Percentiles rank a stretch among this genome's conserved stretches.
phyloP scores from a whole-genome alignment of 2,797 vertebrate species.

The Yasuhikotakia modesta region DNA sequence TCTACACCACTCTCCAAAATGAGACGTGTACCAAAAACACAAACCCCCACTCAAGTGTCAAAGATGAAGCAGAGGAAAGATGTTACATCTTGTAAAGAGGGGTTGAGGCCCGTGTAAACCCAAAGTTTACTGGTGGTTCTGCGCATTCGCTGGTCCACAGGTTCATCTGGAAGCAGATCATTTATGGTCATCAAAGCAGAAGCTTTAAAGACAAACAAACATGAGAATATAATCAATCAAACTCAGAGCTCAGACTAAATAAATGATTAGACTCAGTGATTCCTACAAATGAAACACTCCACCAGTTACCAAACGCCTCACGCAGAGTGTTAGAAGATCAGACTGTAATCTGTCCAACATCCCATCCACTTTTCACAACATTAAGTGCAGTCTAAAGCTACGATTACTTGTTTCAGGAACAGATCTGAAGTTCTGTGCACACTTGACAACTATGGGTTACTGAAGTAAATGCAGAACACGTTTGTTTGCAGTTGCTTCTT shows the following conservation, averaged over 20 bases:
- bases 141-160: neutral
- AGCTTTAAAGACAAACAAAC: neutral
- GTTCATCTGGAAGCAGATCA: constrained; percentile 76
- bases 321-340: neutral
- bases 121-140: neutral
- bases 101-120: neutral
- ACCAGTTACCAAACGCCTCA: neutral
- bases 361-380: neutral
- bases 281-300: neutral
- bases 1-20: constrained; percentile 33
- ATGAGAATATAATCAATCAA: neutral
- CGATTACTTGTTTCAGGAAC: no score
- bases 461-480: no score
- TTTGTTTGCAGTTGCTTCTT: no score
- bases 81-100: neutral
- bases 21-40: constrained; percentile 9
- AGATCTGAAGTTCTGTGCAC: no score
- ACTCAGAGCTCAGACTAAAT: constrained; percentile 3
- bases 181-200: constrained; percentile 68
- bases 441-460: no score
- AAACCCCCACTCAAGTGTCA: constrained; percentile 5
- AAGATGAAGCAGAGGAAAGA: neutral
- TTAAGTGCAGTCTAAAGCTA: no score
- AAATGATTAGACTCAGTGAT: neutral
- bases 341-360: neutral